These are phyloP conservation scores for Cavia porcellus DNA, from an alignment of 2,113 vertebrate species.

Conservation along the genomic window DNA sequence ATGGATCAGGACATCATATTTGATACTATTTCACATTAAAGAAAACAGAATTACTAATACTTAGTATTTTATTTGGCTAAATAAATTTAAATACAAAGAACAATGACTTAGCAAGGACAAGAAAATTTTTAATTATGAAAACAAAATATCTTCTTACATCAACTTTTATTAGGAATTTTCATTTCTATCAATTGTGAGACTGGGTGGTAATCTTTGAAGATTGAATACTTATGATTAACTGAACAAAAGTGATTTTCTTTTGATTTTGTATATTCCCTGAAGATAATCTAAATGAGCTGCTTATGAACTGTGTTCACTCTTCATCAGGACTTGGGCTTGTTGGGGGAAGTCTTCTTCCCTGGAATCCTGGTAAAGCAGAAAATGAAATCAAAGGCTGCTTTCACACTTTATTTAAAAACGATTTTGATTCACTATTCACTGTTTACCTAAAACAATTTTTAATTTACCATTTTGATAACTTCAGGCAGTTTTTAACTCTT, in stretches of 20 bases:
- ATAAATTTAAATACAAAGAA: constrained; percentile 18
- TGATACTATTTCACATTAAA: constrained; percentile 50
- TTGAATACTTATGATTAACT: constrained; percentile 1
- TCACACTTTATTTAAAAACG: neutral
- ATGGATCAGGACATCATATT: constrained; percentile 12
- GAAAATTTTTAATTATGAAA: neutral
- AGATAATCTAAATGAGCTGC: constrained; percentile 22
- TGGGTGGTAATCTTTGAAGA: constrained; percentile 2
- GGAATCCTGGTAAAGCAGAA: constrained; percentile 46
- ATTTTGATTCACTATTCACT: no score
- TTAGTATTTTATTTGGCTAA: constrained; percentile 19
- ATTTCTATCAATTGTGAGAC: neutral
- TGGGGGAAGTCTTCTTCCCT: neutral
- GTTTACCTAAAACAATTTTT: neutral
- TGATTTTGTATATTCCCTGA: constrained; percentile 37
- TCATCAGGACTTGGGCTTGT: neutral
- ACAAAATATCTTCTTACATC: constrained; percentile 21
- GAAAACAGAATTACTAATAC: neutral
- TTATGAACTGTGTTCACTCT: constrained; percentile 18
- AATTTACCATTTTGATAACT: constrained; percentile 46
- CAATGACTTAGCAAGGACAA: constrained; percentile 29
- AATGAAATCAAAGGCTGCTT: constrained; percentile 57
- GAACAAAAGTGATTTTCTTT: constrained; percentile 46
- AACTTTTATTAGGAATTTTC: constrained; percentile 53
- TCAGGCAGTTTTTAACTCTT: constrained; percentile 31